Evolutionary conservation across 2,888 invertebrate species (phyloP), one percentile per base, ranked within the genome.

Genomic region (Ceriagrion tenellum): DNA sequence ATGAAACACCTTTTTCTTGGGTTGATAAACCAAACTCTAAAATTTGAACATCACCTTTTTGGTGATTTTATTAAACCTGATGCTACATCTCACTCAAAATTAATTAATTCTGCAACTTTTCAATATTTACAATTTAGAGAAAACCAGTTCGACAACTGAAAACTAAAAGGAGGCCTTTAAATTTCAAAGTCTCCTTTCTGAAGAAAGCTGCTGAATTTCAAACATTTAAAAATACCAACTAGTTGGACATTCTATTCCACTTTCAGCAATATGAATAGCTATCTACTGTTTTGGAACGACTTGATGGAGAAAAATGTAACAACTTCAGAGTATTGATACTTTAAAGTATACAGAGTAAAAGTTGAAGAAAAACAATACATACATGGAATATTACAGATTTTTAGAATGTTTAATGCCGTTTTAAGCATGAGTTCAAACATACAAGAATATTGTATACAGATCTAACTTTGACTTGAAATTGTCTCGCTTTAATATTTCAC

Each of bases 111-210:
- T 35, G 23, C 35, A 35, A 35, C 30, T 81, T 81, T 16, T 30
- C 81, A 74, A 59, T 93, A 93, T 93, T n/a, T 93, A 93, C 93
- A 93, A 63, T 69, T 93, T 69, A 8, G 47, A 10, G 69, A 55
- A 35, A 89, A 35, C 12, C 26, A n/a, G 10, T 74, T 69, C 23
- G 63, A 59, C 59, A 90, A 30, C 90, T 59, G 23, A 90, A 59
- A 63, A 47, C 93, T 93, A 26, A n/a, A 93, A 16, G n/a, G 55
- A n/a, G 26, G 35, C 16, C 20, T 20, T 74, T 16, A 35, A 40
- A 47, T 69, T 69, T 93, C 26, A 13, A n/a, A n/a, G 8, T 81
- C 35, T 3, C 81, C 30, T 35, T 81, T 13, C 30, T n/a, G 13
- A 81, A 13, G 30, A 81, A 81, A 35, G 81, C 81, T 81, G 81